Base-by-base conservation (phyloP, 2,113 vertebrate genomes). In the Smithornis capensis region DNA sequence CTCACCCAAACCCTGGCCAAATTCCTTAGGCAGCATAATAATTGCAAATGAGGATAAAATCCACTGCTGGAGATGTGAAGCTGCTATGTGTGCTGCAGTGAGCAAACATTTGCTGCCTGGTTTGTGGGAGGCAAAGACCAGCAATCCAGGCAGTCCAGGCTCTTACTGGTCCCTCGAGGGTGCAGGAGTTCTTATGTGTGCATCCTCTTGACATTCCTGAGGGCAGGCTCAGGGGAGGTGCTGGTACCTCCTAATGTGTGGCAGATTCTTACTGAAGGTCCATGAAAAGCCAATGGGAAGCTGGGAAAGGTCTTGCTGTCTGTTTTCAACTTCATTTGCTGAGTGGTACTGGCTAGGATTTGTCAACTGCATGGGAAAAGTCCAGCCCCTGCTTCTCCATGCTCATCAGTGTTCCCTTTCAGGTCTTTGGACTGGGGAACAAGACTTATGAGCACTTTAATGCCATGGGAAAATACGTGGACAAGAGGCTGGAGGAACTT, bases 361-460 rank as follows among this genome's bases (percentile, higher is more conserved):
- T 82, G 52, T n/a, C 40, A 49, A 8, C 17, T 27, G 57, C 22
- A 12, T 70, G 29, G 22, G n/a, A 25, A 5, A 8, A 86, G 14
- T 40, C 38, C 38, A 50, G 3, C 24, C 45, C 7, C 9, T 33
- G 14, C 14, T 92, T 62, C 25, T 88, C 49, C 3, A 1, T 7
- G 14, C 53, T 86, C 56, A 76, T 19, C 28, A 40, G 33, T 0
- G 1, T 19, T 47, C 27, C 14, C 37, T 64, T 97, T 5, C 93
- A 99, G 99, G 99, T 99, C 8, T 99, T 99, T 93, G 98, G 98
- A 38, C 97, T 99, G 68, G 99, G 99, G 23, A 99, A 99, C 95
- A 99, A 99, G 96, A 99, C 99, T 0, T 99, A 99, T 0, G 99
- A 99, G 90, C 99, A 99, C 97, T 99, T 99, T 97, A 99, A 99